phyloP scores from a whole-genome alignment of 1,140 invertebrate genomes.

The Cryptotermes secundus region DNA sequence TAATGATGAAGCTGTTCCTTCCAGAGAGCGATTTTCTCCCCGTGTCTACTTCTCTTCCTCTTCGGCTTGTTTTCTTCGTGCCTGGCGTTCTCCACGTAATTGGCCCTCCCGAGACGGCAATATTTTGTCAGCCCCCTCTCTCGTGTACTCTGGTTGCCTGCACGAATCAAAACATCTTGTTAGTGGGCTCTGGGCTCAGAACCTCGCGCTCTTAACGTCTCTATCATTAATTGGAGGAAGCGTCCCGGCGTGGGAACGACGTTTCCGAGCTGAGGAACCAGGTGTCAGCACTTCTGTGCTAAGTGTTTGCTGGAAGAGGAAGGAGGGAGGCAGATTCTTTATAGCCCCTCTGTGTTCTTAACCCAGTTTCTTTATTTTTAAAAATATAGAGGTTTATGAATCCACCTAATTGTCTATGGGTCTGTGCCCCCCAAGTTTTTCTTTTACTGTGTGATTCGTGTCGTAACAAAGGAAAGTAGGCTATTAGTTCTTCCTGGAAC shows the following conservation, averaged over 20 bases:
- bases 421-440: too few species aligned
- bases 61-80: not conserved
- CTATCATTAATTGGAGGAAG: not conserved
- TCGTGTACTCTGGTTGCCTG: not conserved
- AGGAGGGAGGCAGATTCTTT: too few species aligned
- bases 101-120: not conserved
- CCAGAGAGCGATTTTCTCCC: not conserved
- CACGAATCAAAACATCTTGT: conserved; percentile 9
- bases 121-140: not conserved
- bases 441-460: too few species aligned
- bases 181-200: not conserved
- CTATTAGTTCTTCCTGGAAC: too few species aligned
- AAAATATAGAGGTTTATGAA: too few species aligned
- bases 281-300: too few species aligned
- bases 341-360: too few species aligned
- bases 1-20: not conserved
- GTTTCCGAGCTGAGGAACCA: too few species aligned
- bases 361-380: too few species aligned
- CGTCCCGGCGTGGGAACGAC: not conserved
- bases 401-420: too few species aligned
- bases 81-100: not conserved
- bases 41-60: not conserved
- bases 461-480: too few species aligned
- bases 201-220: not conserved
- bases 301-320: too few species aligned